These are phyloP conservation scores for Laothoe populi DNA, from an alignment of 2,888 invertebrate species.

Conservation along the genomic window DNA sequence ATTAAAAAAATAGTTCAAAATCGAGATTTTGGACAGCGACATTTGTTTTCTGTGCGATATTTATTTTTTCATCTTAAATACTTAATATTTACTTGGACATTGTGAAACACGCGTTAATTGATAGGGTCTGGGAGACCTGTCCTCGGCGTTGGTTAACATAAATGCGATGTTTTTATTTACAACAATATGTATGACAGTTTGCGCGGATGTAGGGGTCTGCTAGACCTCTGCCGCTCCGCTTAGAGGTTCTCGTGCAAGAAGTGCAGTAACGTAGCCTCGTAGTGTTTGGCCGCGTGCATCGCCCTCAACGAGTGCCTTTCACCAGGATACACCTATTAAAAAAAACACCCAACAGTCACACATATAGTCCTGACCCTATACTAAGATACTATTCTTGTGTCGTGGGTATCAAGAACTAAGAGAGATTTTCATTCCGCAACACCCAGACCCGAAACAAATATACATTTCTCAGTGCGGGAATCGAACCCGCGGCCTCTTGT, in stretches of 20 bases:
- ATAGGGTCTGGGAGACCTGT: not conserved
- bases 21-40: not conserved
- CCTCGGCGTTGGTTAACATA: slow-evolving; percentile 10
- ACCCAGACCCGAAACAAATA: too few species aligned
- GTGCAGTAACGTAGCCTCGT: slow-evolving; percentile 96
- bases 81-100: not conserved
- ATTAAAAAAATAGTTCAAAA: not conserved
- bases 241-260: slow-evolving; percentile 90
- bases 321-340: slow-evolving; percentile 94
- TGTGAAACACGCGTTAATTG: not conserved
- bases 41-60: not conserved
- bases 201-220: not conserved
- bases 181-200: not conserved
- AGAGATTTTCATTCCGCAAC: too few species aligned
- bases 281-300: slow-evolving; percentile 97
- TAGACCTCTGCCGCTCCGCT: slow-evolving; percentile 22
- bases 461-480: too few species aligned
- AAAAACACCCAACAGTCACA: too few species aligned
- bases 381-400: too few species aligned
- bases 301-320: slow-evolving; percentile 98
- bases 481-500: too few species aligned
- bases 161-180: slow-evolving; percentile 9
- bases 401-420: too few species aligned
- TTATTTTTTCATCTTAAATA: not conserved
- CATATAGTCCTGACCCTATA: too few species aligned